Percentiles rank a stretch among this genome's conserved stretches.
Evolutionary conservation across 2,888 invertebrate genomes (phyloP).

Genomic region (Eristalis pertinax): DNA sequence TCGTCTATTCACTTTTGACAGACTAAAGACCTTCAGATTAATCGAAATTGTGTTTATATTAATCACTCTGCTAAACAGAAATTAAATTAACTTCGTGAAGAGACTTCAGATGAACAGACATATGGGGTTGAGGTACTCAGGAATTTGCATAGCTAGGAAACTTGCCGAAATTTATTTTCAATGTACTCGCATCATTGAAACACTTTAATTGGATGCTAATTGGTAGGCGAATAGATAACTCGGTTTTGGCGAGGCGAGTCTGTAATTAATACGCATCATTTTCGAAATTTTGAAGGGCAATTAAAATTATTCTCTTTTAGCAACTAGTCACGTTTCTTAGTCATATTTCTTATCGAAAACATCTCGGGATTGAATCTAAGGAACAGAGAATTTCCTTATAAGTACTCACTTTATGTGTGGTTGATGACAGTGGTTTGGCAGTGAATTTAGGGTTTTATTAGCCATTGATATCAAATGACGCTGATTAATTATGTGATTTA

Average conservation of each 20-base stretch:
- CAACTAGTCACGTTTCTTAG: too few relatives aligned
- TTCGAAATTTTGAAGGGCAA: too few relatives aligned
- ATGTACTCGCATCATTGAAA: not conserved
- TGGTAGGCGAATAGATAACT: not conserved
- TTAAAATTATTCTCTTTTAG: too few relatives aligned
- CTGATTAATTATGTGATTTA: too few relatives aligned
- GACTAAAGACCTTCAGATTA: slow-evolving; percentile 47
- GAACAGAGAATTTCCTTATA: not conserved
- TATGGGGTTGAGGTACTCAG: not conserved
- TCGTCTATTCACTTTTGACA: slow-evolving; percentile 41
- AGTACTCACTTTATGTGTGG: too few relatives aligned
- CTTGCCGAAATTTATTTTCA: not conserved
- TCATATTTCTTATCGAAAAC: too few relatives aligned
- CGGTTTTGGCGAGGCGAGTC: not conserved
- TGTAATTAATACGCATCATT: too few relatives aligned
- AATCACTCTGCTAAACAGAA: slow-evolving; percentile 32
- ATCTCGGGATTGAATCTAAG: too few relatives aligned
- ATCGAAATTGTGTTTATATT: slow-evolving; percentile 18
- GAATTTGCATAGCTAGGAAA: slow-evolving; percentile 5
- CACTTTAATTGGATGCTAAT: slow-evolving; percentile 14
- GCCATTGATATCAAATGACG: too few relatives aligned
- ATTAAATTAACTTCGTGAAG: not conserved
- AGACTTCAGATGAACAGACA: not conserved
- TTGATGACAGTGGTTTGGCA: too few relatives aligned
- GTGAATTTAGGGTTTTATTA: too few relatives aligned